Base-by-base conservation (phyloP, 2,113 vertebrate species). In the Phasianus colchicus region DNA sequence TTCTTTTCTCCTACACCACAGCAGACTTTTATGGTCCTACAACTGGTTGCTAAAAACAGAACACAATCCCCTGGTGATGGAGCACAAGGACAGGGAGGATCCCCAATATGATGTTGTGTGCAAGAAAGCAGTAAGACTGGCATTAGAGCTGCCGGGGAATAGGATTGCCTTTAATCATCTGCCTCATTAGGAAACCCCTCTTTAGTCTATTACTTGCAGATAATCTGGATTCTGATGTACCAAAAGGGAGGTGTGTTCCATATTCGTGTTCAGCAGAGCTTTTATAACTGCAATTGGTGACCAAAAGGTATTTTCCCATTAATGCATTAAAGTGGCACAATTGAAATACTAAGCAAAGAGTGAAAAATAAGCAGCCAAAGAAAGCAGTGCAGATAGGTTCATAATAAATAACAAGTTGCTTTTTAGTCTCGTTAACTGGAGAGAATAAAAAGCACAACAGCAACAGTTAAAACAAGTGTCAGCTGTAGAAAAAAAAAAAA, bases 121-220 rank as follows among this genome's bases (percentile, higher is more conserved):
- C 38, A 58, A 70, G 54, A 42, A 2, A 76, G 45, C 36, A 82
- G 45, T 38, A 60, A 92, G 94, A 30, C 43, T 18, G 10, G 18
- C 36, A n/a, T 61, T 85, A 87, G 25, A 63, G 16, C 38, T 85
- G 78, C 50, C 4, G 0, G 27, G 38, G 55, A 83, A 83, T 16
- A 85, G 36, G 83, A 90, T 90, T 90, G 40, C 29, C 42, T 87
- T 85, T 95, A 89, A 89, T 87, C 60, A 93, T 42, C 50, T 87
- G 43, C 75, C 74, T 83, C 86, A 50, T 10, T 79, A 87, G 40
- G 55, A 63, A 91, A 61, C 36, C 25, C 42, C 50, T 85, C 42
- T n/a, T 85, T 83, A 91, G 63, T 76, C n/a, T 74, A 47, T 67
- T 89, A 73, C 21, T 71, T 38, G 32, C 43, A 80, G 82, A 50